phyloP scores from a whole-genome alignment of 2,888 invertebrate species.

The Rhagonycha lutea region DNA sequence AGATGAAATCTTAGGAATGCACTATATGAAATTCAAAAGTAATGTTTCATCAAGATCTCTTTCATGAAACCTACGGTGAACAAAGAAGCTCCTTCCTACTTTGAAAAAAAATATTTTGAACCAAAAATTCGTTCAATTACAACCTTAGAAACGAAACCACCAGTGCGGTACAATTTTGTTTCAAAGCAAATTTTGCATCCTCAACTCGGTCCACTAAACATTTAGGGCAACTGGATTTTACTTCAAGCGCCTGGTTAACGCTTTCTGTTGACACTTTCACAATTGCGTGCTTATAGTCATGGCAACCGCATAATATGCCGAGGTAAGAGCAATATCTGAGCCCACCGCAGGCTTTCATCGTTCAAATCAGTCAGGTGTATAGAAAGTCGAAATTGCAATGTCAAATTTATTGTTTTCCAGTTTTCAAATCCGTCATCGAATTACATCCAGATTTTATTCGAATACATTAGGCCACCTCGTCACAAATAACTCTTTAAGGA shows the following conservation, averaged over 20 bases:
- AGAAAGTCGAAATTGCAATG: conserved; percentile 21
- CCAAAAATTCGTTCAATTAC: conserved; percentile 20
- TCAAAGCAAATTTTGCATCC: conserved; percentile 35
- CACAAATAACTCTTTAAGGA: background rate
- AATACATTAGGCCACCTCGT: conserved; percentile 9
- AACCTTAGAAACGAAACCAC: conserved; percentile 14
- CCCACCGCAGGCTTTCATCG: conserved; percentile 20
- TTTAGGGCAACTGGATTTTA: conserved; percentile 32
- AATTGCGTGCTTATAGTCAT: conserved; percentile 28
- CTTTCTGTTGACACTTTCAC: conserved; percentile 32
- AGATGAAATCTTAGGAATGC: conserved; percentile 35
- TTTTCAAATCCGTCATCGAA: conserved; percentile 24
- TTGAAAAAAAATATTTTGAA: conserved; percentile 1
- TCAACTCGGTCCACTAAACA: conserved; percentile 34
- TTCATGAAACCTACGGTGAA: background rate
- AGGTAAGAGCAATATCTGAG: conserved; percentile 20
- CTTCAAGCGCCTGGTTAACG: conserved; percentile 25
- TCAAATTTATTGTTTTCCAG: conserved; percentile 29
- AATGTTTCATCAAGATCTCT: conserved; percentile 28
- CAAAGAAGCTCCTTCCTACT: conserved; percentile 1
- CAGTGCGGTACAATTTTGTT: conserved; percentile 18
- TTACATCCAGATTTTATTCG: conserved; percentile 13
- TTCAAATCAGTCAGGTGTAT: conserved; percentile 27
- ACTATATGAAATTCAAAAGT: conserved; percentile 36
- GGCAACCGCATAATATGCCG: conserved; percentile 27